Evolutionary conservation across 2,888 invertebrate genomes (phyloP).

Genomic region (Teleogryllus oceanicus): DNA sequence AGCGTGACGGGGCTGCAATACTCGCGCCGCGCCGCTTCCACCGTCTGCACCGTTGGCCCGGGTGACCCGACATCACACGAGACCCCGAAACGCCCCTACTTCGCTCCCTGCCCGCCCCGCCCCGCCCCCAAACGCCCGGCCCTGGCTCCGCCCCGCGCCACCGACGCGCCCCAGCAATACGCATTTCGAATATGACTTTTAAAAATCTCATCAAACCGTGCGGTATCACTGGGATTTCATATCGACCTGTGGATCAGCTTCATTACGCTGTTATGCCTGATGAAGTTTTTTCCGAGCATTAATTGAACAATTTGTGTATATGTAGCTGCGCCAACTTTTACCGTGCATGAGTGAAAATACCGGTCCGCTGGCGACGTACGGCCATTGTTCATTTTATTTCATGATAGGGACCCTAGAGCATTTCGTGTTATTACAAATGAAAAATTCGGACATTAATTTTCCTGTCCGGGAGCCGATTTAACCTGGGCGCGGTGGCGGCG

Average conservation of each 20-base stretch:
- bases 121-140: neutral
- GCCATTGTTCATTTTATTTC: conserved; percentile 18
- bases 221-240: conserved; percentile 18
- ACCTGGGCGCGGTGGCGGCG: neutral
- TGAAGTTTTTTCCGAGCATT: conserved; percentile 18
- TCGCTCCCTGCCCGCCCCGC: neutral
- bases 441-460: conserved; percentile 18
- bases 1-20: too few species aligned
- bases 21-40: too few species aligned
- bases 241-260: conserved; percentile 18
- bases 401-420: conserved; percentile 18
- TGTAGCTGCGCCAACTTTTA: conserved; percentile 11
- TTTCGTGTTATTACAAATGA: conserved; percentile 11
- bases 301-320: conserved; percentile 18
- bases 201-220: conserved; percentile 3
- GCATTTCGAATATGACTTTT: conserved; percentile 11
- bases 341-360: conserved; percentile 18
- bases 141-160: neutral
- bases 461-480: conserved; percentile 11
- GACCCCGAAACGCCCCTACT: neutral
- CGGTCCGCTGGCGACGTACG: conserved; percentile 18
- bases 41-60: neutral
- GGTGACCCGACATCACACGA: neutral
- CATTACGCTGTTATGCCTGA: conserved; percentile 18
- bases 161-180: neutral